These are phyloP conservation scores for Lepidurus apus DNA, from an alignment of 1,140 invertebrate genomes.

Conservation along the genomic window DNA sequence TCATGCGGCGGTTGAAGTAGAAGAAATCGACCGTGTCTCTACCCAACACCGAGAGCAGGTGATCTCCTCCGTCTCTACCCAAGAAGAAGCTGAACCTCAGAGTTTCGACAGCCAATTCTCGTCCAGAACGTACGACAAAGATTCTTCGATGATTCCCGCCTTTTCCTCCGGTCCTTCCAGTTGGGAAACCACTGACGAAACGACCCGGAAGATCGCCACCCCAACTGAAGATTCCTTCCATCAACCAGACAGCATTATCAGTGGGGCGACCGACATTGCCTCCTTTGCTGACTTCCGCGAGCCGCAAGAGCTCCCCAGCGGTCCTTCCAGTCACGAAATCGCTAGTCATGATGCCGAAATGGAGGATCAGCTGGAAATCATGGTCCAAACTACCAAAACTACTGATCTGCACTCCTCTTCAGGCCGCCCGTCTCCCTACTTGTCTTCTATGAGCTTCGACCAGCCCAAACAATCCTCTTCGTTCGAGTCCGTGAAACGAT, in stretches of 20 bases:
- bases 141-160: slow-evolving; percentile 8
- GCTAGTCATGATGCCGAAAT: background rate
- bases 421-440: background rate
- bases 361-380: background rate
- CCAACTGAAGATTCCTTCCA: background rate
- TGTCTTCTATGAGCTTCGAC: background rate
- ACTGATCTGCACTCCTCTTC: background rate
- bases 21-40: background rate
- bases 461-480: background rate
- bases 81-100: slow-evolving; percentile 1
- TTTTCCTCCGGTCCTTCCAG: slow-evolving; percentile 24
- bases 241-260: background rate
- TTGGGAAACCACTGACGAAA: slow-evolving; percentile 22
- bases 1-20: background rate
- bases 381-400: background rate
- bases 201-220: background rate
- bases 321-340: background rate
- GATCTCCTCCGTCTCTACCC: background rate
- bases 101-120: slow-evolving; percentile 28
- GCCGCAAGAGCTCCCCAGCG: background rate
- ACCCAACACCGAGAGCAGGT: background rate
- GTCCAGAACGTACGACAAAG: slow-evolving; percentile 27
- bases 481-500: background rate
- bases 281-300: background rate
- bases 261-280: background rate